A percentile compares a stretch with the other conserved stretches of the same genome.
Evolutionary conservation across 2,888 invertebrate genomes (phyloP).

Genomic region (Drosophila subsilvestris): DNA sequence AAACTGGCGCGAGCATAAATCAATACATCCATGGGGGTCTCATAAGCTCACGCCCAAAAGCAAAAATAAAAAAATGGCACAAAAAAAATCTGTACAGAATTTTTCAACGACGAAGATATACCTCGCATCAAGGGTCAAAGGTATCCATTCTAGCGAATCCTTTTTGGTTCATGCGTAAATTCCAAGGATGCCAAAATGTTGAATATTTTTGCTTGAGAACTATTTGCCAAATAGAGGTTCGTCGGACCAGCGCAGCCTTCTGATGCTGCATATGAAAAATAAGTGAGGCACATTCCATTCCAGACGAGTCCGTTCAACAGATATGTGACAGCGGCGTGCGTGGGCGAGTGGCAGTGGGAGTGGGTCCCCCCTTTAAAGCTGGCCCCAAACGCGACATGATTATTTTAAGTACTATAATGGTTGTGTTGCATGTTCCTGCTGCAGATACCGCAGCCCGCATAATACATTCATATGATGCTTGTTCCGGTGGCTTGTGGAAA

Average conservation of each 20-base stretch:
- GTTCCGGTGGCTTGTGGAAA: neutral
- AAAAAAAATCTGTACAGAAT: neutral
- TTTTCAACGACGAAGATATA: slow-evolving; percentile 16
- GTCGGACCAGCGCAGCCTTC: neutral
- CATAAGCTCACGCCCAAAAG: slow-evolving; percentile 15
- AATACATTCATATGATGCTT: neutral
- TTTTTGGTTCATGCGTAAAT: neutral
- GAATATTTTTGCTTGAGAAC: neutral
- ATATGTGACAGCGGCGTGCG: neutral
- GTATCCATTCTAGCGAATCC: neutral
- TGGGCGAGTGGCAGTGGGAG: neutral
- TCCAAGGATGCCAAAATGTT: neutral
- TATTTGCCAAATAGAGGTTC: neutral
- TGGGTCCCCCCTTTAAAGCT: neutral
- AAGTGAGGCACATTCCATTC: neutral
- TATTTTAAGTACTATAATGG: neutral
- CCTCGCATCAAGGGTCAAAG: slow-evolving; percentile 6
- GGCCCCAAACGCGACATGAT: neutral
- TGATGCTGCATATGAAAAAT: neutral
- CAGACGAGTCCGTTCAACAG: neutral
- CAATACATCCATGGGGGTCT: slow-evolving; percentile 55
- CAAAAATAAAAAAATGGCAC: neutral
- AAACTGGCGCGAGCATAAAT: slow-evolving; percentile 67
- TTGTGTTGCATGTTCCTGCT: neutral
- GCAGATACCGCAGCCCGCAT: neutral